Percentiles rank a stretch among this genome's conserved stretches.
Conservation (phyloP, 92 coral and sea anemone species). For the Paramuricea clavata region DNA sequence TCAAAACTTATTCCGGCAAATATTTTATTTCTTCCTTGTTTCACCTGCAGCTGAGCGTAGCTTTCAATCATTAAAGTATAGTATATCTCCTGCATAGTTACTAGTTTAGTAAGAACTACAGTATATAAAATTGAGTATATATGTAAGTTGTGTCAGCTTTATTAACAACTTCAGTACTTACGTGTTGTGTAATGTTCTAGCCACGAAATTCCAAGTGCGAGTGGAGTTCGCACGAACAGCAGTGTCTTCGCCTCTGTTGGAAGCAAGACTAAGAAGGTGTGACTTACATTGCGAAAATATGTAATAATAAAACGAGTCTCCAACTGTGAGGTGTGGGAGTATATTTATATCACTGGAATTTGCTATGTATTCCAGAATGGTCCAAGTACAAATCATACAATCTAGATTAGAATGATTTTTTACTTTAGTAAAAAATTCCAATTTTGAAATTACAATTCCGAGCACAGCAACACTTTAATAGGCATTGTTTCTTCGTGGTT, state of each 20-base stretch:
- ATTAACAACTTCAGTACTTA: background rate
- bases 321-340: conserved; percentile 14
- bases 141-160: background rate
- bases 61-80: no score
- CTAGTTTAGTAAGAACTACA: no score
- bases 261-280: conserved; percentile 33
- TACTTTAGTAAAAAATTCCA: background rate
- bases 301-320: background rate
- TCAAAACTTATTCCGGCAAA: no score
- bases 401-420: background rate
- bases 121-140: background rate
- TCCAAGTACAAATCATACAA: background rate
- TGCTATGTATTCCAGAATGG: background rate
- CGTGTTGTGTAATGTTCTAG: background rate
- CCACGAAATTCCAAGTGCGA: background rate
- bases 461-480: no score
- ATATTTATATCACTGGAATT: background rate
- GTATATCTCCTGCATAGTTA: no score
- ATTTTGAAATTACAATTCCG: background rate
- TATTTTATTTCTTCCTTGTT: no score
- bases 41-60: no score
- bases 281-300: conserved; percentile 14
- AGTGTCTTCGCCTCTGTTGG: conserved; percentile 34
- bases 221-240: conserved; percentile 10
- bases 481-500: background rate